Evolutionary conservation across 35 echinoderm and acorn worm genomes (phyloP).

Genomic region (Lytechinus variegatus): DNA sequence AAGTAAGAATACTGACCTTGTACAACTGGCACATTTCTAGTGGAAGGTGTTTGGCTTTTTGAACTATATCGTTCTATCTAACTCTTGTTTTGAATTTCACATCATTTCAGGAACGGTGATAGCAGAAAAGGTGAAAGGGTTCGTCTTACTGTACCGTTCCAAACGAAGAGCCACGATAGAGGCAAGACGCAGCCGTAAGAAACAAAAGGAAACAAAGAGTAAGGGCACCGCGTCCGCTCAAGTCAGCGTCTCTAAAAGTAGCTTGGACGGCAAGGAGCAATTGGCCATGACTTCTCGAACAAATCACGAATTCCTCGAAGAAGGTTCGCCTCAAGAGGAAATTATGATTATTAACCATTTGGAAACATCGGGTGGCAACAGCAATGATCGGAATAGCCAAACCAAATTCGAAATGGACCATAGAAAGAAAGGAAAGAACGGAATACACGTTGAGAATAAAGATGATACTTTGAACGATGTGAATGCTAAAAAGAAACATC

Average conservation of each 20-base stretch:
- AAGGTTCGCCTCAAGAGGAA: not conserved
- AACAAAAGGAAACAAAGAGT: not conserved
- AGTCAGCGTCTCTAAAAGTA: not conserved
- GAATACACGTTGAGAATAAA: not conserved
- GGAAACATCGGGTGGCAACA: not conserved
- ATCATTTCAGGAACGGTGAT: slow-evolving; percentile 18
- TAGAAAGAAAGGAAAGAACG: not conserved
- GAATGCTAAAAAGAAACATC: not conserved
- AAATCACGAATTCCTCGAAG: not conserved
- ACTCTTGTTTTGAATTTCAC: not conserved
- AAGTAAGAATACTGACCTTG: too few relatives aligned
- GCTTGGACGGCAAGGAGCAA: not conserved
- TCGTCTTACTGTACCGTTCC: not conserved
- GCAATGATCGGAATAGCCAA: not conserved
- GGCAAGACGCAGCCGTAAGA: not conserved
- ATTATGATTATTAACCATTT: not conserved
- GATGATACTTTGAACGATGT: not conserved
- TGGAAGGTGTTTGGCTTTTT: too few relatives aligned
- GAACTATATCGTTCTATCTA: not conserved
- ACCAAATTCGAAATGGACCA: not conserved
- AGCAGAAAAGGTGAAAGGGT: not conserved
- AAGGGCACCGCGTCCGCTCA: not conserved
- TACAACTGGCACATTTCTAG: too few relatives aligned
- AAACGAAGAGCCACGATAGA: not conserved
- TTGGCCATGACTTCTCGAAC: not conserved